phyloP scores from a whole-genome alignment of 2,888 invertebrate genomes.

The Leptopterna dolabrata region DNA sequence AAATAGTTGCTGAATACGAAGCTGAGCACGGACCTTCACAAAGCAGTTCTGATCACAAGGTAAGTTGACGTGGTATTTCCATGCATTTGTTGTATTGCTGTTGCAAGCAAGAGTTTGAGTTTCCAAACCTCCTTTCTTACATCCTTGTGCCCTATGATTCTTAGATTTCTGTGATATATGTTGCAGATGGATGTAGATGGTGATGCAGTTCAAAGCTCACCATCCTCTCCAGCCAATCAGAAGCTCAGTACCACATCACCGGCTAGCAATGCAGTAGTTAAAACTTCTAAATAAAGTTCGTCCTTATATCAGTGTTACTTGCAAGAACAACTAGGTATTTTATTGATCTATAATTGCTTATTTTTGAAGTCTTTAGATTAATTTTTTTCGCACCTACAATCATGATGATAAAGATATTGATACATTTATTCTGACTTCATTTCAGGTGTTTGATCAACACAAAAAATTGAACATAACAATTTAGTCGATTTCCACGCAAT shows the following conservation, averaged over 20 bases:
- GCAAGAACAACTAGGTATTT: not conserved
- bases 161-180: not conserved
- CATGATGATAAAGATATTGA: not conserved
- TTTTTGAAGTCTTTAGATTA: not conserved
- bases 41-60: conserved; percentile 42
- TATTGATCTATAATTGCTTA: not conserved
- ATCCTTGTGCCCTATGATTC: not conserved
- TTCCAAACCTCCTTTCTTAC: not conserved
- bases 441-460: no score
- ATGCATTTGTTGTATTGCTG: no score
- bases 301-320: conserved; percentile 6
- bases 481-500: no score
- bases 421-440: not conserved
- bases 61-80: not conserved
- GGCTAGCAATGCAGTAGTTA: conserved; percentile 12
- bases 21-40: conserved; percentile 72
- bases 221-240: conserved; percentile 52
- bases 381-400: not conserved
- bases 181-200: conserved; percentile 61
- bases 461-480: no score
- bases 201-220: conserved; percentile 55
- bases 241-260: conserved; percentile 46
- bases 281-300: conserved; percentile 47
- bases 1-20: conserved; percentile 86
- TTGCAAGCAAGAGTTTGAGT: no score